Evolutionary conservation across 2,113 vertebrate genomes (phyloP).

Genomic region (Anolis carolinensis): DNA sequence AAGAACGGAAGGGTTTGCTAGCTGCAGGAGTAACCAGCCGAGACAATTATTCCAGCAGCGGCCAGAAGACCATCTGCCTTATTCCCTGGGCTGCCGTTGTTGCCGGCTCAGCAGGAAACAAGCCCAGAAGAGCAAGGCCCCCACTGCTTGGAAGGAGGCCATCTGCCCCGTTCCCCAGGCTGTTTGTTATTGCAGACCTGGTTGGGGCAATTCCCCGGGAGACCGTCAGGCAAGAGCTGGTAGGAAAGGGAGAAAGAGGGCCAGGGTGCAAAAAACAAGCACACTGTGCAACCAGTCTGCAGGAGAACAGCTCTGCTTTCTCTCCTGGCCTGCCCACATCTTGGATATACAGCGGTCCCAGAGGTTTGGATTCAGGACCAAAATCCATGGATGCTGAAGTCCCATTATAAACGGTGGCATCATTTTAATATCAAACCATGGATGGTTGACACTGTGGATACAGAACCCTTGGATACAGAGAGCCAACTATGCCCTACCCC

Average conservation of each 20-base stretch:
- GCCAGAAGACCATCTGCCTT: conserved; percentile 71
- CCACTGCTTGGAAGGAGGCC: conserved; percentile 49
- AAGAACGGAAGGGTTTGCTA: conserved; percentile 47
- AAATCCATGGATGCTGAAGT: too few relatives aligned
- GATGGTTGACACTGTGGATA: too few relatives aligned
- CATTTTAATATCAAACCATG: too few relatives aligned
- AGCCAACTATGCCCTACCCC: not conserved
- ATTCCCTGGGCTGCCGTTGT: conserved; percentile 68
- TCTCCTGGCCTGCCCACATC: not conserved
- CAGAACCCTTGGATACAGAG: too few relatives aligned
- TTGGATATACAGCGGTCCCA: too few relatives aligned
- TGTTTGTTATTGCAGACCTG: conserved; percentile 8
- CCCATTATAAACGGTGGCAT: too few relatives aligned
- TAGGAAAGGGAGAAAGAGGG: rapidly evolving
- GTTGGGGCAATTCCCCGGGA: conserved; percentile 17
- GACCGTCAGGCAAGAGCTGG: conserved; percentile 28
- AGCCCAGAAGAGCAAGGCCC: conserved; percentile 63
- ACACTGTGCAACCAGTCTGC: not conserved
- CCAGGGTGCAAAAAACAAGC: not conserved
- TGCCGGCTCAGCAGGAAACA: conserved; percentile 64
- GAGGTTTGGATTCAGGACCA: too few relatives aligned
- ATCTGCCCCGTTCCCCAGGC: conserved; percentile 62
- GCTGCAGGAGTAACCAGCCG: conserved; percentile 64
- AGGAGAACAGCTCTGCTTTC: not conserved
- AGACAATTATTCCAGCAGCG: conserved; percentile 62